Evolutionary conservation across 2,797 vertebrate genomes (phyloP), one percentile per base, ranked within the genome.

Genomic region (Tarsius wallacei): DNA sequence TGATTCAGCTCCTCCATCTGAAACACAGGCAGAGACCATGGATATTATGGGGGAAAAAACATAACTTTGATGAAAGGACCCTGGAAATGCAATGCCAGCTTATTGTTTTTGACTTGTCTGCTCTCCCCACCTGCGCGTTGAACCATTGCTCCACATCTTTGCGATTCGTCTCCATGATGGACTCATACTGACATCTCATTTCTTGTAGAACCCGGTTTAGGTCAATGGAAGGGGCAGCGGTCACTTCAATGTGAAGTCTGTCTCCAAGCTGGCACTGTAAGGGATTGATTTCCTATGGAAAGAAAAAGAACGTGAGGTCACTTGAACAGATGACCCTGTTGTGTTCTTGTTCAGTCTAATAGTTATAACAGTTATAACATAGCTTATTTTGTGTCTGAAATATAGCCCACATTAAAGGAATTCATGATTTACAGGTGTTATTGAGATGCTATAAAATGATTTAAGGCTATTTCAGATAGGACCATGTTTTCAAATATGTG

Each of bases 91-190:
- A 83, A 28, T 4, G 19, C 17, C 59, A 14, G 1, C 8, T 42
- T 59, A 12, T 24, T 47, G n/a, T 3, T 88, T 90, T 49, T 19
- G 47, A 61, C 15, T 28, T 36, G 74, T 70, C 31, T n/a, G 12
- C 15, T 31, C 51, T 61, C 14, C 92, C 77, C 26, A 98, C 98
- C 98, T 98, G 98, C 0, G 28, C 49, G 28, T 88, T 95, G 93
- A 98, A 98, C 98, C 98, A 98, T 3, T 86, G 78, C 71, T 98
- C 98, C 36, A 96, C 77, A 1, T 98, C 98, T 90, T 76, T 97
- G n/a, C 53, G 96, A 77, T 98, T 98, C 28, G 96, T 98, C 53
- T 97, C 98, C 85, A 97, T 61, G 33, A 98, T 90, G 42, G 97
- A 97, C 90, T 98, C 98, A 6, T 98, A 98, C 0, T 57, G 97